Evolutionary conservation across 2,888 invertebrate genomes (phyloP).

Genomic region (Caenorhabditis wallacei): DNA sequence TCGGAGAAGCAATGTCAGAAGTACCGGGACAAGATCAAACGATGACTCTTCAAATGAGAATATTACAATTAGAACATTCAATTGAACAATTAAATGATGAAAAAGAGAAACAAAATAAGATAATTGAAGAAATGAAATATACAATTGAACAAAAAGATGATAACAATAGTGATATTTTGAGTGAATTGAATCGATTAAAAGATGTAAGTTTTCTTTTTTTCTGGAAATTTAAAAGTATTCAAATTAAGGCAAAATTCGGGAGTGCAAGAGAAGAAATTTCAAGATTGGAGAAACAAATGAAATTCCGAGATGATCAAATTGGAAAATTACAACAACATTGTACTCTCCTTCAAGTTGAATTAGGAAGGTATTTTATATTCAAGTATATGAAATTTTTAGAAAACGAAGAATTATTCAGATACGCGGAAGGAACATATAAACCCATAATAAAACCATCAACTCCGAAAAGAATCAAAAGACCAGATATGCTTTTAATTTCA

Average conservation of each 20-base stretch:
- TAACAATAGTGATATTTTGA: conserved; percentile 62
- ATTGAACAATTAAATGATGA: conserved; percentile 54
- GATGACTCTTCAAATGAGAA: conserved; percentile 72
- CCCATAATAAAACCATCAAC: conserved; percentile 15
- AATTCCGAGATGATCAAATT: conserved; percentile 80
- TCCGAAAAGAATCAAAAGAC: conserved; percentile 35
- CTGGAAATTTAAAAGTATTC: neutral
- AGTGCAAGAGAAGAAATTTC: conserved; percentile 71
- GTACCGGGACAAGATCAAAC: conserved; percentile 70
- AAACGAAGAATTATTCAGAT: conserved; percentile 5
- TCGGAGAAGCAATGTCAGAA: conserved; percentile 65
- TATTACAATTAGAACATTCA: conserved; percentile 75
- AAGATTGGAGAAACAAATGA: conserved; percentile 76
- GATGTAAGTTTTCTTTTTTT: conserved; percentile 39
- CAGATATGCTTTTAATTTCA: conserved; percentile 20
- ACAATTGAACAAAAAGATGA: conserved; percentile 64
- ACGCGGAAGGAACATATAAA: conserved; percentile 50
- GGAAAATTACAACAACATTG: conserved; percentile 76
- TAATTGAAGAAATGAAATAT: conserved; percentile 48
- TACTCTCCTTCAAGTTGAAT: conserved; percentile 76
- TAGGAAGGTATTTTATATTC: conserved; percentile 55
- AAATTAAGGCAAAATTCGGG: conserved; percentile 74
- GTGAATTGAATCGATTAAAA: conserved; percentile 61
- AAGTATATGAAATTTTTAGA: neutral
- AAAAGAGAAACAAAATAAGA: conserved; percentile 40